Conservation (phyloP, 2,113 vertebrate genomes). For the Deroptyus accipitrinus region DNA sequence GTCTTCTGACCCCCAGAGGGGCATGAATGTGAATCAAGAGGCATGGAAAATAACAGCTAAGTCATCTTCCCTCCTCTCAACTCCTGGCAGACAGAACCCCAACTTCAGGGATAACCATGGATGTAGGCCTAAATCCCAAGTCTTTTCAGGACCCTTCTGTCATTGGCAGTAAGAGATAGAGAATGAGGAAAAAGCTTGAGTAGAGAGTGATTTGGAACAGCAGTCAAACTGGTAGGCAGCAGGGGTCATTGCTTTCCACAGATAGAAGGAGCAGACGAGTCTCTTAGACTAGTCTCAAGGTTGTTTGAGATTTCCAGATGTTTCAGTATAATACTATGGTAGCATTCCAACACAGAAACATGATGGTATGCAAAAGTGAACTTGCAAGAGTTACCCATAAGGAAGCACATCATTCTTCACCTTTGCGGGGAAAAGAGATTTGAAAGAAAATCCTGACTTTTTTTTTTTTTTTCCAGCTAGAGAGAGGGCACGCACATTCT, state of each 20-base stretch:
- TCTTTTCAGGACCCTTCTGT: not conserved
- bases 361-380: not conserved
- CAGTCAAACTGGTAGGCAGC: not conserved
- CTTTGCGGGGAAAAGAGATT: not conserved
- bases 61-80: fast-evolving
- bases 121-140: not conserved
- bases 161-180: not conserved
- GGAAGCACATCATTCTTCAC: not conserved
- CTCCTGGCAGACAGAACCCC: not conserved
- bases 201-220: not conserved
- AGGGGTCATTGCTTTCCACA: fast-evolving
- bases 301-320: not conserved
- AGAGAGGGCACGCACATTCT: not conserved
- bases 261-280: not conserved
- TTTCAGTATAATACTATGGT: not conserved
- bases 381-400: not conserved
- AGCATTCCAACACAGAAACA: not conserved
- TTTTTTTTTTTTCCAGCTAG: not conserved
- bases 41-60: not conserved
- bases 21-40: not conserved
- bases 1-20: not conserved
- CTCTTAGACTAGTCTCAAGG: not conserved
- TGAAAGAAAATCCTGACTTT: not conserved
- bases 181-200: not conserved
- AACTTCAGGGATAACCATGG: not conserved